phyloP scores from a whole-genome alignment of 2,113 vertebrate species.

The Melospiza georgiana region DNA sequence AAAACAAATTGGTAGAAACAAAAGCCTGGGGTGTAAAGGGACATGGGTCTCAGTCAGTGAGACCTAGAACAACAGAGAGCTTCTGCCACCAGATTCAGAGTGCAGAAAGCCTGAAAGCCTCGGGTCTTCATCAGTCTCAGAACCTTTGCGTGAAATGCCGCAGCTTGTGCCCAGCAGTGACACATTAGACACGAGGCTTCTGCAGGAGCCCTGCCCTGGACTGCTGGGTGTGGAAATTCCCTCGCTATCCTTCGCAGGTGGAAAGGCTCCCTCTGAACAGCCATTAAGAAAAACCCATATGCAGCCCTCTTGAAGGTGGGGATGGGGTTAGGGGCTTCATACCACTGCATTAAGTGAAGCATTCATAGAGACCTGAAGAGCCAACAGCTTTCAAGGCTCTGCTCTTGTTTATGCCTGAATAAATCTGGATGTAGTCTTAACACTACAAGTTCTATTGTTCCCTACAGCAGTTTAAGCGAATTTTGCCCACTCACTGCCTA shows the following conservation, averaged over 20 bases:
- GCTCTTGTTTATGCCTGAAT: not conserved
- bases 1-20: not conserved
- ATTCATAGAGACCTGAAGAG: not conserved
- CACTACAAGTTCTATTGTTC: not conserved
- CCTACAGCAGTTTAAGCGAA: not conserved
- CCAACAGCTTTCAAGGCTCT: not conserved
- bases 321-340: not conserved
- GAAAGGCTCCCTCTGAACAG: not conserved
- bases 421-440: not conserved
- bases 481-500: not conserved
- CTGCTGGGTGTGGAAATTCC: not conserved
- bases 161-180: not conserved
- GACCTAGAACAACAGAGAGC: not conserved
- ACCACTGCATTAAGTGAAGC: not conserved
- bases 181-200: not conserved
- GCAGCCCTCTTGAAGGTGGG: not conserved
- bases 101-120: not conserved
- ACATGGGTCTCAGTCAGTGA: not conserved
- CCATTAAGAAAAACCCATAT: not conserved
- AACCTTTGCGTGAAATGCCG: not conserved
- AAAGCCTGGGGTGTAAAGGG: not conserved
- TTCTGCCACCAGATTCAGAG: not conserved
- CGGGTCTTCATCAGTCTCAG: not conserved
- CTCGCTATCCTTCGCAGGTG: not conserved
- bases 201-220: not conserved